Conservation (phyloP, 1,140 invertebrate species). For the Magallana ariakensis region DNA sequence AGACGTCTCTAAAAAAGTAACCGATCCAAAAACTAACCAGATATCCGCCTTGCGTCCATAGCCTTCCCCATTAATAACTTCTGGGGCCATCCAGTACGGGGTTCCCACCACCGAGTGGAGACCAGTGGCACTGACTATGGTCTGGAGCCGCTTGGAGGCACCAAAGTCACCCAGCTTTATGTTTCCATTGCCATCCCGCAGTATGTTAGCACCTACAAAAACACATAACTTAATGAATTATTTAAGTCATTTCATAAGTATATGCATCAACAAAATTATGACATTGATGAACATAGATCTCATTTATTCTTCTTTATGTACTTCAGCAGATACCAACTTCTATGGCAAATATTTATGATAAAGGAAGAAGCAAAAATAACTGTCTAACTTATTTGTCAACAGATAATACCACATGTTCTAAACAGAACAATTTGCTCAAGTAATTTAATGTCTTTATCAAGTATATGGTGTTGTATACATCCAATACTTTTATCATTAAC, state of each 20-base stretch:
- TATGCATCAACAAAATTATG: background rate
- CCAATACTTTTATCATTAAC: no score
- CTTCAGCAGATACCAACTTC: no score
- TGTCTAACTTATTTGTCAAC: no score
- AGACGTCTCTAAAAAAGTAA: no score
- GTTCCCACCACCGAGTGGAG: slow-evolving; percentile 77
- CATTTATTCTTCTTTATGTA: no score
- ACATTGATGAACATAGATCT: no score
- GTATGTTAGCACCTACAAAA: slow-evolving; percentile 78
- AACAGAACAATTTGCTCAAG: background rate
- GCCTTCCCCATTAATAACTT: slow-evolving; percentile 78
- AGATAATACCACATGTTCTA: no score
- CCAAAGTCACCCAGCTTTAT: slow-evolving; percentile 81
- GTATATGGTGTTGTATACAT: no score
- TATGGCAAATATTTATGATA: no score
- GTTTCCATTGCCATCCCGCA: slow-evolving; percentile 78
- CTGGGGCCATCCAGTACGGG: slow-evolving; percentile 80
- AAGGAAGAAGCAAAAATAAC: no score
- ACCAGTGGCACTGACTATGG: slow-evolving; percentile 73
- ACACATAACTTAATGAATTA: slow-evolving; percentile 43
- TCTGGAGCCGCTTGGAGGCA: slow-evolving; percentile 78
- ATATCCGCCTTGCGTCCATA: slow-evolving; percentile 79
- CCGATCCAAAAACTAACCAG: slow-evolving; percentile 70
- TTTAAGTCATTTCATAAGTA: background rate
- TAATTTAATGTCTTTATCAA: background rate